Evolutionary conservation across 2,888 invertebrate species (phyloP).

Genomic region (Epiblema foenella): DNA sequence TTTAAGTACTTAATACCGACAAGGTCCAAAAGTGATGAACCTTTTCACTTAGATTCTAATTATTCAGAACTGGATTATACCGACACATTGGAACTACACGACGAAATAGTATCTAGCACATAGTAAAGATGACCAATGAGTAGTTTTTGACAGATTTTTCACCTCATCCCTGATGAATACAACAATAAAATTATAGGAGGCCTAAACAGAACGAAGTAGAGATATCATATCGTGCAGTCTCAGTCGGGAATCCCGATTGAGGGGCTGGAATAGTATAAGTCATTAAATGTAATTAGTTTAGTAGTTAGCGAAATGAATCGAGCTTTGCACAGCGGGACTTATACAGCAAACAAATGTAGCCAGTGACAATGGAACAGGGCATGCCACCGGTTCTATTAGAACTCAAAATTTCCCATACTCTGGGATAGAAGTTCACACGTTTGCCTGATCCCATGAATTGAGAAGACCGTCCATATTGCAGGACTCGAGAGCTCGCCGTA

Average conservation of each 20-base stretch:
- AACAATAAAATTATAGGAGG: slow-evolving; percentile 30
- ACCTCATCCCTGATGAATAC: slow-evolving; percentile 9
- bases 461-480: slow-evolving; percentile 37
- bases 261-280: slow-evolving; percentile 34
- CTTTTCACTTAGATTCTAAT: too few species aligned
- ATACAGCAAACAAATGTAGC: slow-evolving; percentile 25
- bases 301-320: slow-evolving; percentile 27
- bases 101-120: slow-evolving; percentile 1
- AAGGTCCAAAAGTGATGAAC: too few species aligned
- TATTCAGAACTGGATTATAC: neutral
- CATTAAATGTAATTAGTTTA: slow-evolving; percentile 28
- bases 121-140: slow-evolving; percentile 31
- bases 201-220: slow-evolving; percentile 40
- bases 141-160: slow-evolving; percentile 25
- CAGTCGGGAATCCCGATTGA: slow-evolving; percentile 23
- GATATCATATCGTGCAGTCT: slow-evolving; percentile 36
- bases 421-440: slow-evolving; percentile 18
- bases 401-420: neutral
- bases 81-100: slow-evolving; percentile 24
- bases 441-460: slow-evolving; percentile 34
- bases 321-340: slow-evolving; percentile 38
- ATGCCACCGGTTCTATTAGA: neutral
- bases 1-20: too few species aligned
- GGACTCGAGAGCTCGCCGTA: slow-evolving; percentile 18
- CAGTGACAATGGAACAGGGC: neutral